A percentile compares a stretch with the other conserved stretches of the same genome.
Conservation (phyloP, 2,888 invertebrate species). For the Cotesia congregata region DNA sequence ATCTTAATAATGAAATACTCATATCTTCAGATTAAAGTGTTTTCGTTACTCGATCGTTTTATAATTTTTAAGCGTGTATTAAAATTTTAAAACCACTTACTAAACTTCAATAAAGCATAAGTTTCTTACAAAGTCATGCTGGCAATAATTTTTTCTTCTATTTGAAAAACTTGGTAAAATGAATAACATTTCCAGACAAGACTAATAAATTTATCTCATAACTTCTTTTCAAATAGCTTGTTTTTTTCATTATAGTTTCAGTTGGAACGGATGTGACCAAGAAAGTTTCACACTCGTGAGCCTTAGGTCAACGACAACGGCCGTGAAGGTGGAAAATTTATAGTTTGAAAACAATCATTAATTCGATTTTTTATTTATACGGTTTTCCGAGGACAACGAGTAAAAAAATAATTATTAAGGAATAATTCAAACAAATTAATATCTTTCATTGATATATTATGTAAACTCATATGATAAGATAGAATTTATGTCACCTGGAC, state of each 20-base stretch:
- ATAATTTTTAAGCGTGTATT: not conserved
- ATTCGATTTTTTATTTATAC: conserved; percentile 1
- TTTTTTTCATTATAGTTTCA: not conserved
- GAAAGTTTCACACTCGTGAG: conserved; percentile 1
- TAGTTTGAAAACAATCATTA: conserved; percentile 16
- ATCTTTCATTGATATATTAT: not conserved
- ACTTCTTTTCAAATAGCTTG: not conserved
- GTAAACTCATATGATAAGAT: not conserved
- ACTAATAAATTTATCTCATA: not conserved
- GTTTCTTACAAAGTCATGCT: not conserved
- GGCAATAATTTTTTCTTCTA: not conserved
- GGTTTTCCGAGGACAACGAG: conserved; percentile 1
- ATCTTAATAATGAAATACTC: too few relatives aligned
- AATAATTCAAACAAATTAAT: not conserved
- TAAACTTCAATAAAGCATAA: not conserved
- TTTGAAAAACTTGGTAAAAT: not conserved
- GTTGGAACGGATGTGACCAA: conserved; percentile 8
- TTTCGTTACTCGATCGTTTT: not conserved
- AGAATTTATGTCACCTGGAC: not conserved
- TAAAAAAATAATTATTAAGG: not conserved
- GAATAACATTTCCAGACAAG: not conserved
- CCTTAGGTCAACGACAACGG: conserved; percentile 11
- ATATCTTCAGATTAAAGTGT: too few relatives aligned
- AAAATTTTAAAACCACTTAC: not conserved
- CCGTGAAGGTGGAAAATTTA: conserved; percentile 18